Base-by-base conservation (phyloP, 2,797 vertebrate genomes). In the Sebastes elongatus region DNA sequence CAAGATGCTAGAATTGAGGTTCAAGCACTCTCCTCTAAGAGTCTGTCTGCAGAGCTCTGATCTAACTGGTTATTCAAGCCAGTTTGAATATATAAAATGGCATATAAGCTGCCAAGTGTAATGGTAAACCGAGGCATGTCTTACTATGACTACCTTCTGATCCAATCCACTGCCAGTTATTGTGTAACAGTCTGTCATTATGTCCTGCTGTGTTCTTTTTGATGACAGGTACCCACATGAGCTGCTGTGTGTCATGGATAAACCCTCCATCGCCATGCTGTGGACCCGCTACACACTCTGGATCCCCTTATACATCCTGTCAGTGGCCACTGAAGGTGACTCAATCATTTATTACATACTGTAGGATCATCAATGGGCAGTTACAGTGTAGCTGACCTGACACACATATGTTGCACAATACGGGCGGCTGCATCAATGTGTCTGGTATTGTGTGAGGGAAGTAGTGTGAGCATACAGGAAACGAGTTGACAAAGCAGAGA, bases 271-370 rank as follows among this genome's bases (percentile, higher is more conserved):
- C 3, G 3, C 86, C 78, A 86, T 99, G 93, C 91, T 97, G 20
- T 97, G 97, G 97, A 93, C 91, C 6, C 96, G 97, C 61, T 96
- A 98, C 89, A 97, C 97, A 0, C 87, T 98, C 5, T 96, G 96
- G 92, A 97, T 99, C 92, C 96, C 78, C 0, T 38, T 98, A 7
- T 99, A 98, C 79, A 88, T 96, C 23, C 87, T 97, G 78, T 97
- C 97, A n/a, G 96, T 96, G 70, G 85, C 96, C 20, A 95, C 95
- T 57, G 96, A 99, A 97, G 98, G 98, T 98, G 66, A 86, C 9
- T 0, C 0, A 9, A n/a, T 11, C 8, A 1, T 46, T 42, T 6
- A 28, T 32, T 0, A 0, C 22, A 32, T 32, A 32, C 30, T 32
- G 30, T 38, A 2, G 23, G n/a, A 4, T n/a, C 22, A 32, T 8